Base-by-base conservation (phyloP, 1,140 invertebrate species). In the Heliconius hewitsoni region DNA sequence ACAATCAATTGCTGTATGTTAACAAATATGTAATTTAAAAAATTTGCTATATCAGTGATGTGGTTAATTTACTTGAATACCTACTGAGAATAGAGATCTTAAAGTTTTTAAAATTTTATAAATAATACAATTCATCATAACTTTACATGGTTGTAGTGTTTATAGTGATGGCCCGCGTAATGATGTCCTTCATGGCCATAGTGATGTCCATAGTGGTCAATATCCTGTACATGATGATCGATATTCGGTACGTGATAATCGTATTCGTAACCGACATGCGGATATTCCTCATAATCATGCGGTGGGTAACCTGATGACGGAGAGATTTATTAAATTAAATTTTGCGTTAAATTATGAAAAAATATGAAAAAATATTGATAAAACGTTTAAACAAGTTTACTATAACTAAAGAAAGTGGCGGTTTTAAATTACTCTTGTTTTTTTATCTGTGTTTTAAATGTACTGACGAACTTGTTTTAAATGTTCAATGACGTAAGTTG, bases 101-200 rank as follows among this genome's bases (percentile, higher is more conserved):
- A 30, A 30, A 30, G 30, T 30, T 30, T 30, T 30, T 30, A 37
- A 16, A 50, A 50, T 50, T 3, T 4, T 16, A 16, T 3, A 52
- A 52, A 52, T 52, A 52, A 19, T 66, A 66, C 4, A 66, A 9
- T 30, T 16, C 4, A 0, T 30, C 8, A 57, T 4, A 66, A 78
- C 86, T 88, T 85, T 81, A 93, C 91, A 79, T 91, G 91, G 81
- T 91, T 85, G 71, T 90, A 84, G 79, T 90, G 83, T 76, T 92
- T 89, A 76, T 89, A 81, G 80, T 89, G 86, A 82, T 87, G 82
- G 0, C 84, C 84, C 34, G 86, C 60, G 5, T 86, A 81, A 37
- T 85, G 79, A 81, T 88, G 82, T 52, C 74, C 76, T 37, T 81
- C 71, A 30, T 83, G 73, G 71, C 30, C 70, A 1, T 76, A 80